Base-by-base conservation (phyloP, 2,888 invertebrate species). In the Chirona hameri region DNA sequence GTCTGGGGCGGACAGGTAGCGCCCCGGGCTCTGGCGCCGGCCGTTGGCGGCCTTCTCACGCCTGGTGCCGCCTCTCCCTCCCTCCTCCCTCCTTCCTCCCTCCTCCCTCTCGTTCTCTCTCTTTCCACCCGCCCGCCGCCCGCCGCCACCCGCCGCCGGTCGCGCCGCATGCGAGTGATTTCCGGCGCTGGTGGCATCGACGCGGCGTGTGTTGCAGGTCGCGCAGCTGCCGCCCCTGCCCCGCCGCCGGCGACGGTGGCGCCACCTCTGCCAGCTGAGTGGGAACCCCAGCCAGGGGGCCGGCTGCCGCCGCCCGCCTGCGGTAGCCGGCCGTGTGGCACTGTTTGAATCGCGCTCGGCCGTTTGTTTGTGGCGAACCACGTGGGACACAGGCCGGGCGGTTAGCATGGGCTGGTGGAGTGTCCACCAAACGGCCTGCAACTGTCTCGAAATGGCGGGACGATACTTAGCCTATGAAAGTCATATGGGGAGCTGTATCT, bases 21-120 rank as follows among this genome's bases (percentile, higher is more conserved):
- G 57, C 57, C 57, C 18, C 57, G 21, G 69, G n/a, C 69, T 27
- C 14, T 29, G 29, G 7, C 65, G 65, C 27, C 65, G 65, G 27
- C 65, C 65, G 65, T 65, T 65, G 65, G 27, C 27, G 69, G 69
- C 69, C 29, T n/a, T 69, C 69, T 69, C 69, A 69, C 69, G 69
- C 15, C 29, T n/a, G n/a, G n/a, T n/a, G n/a, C n/a, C n/a, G 18
- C 21, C 21, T 7, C 57, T 24, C 18, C 24, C 57, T n/a, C n/a
- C n/a, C n/a, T n/a, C n/a, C n/a, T n/a, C n/a, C n/a, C n/a, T 2
- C 21, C 18, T 21, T 18, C 12, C 57, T 21, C 7, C 12, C 57
- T 18, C 21, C 57, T 7, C 48, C 48, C 48, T 48, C 48, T 48
- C 48, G 48, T 12, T 48, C 9, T 12, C 48, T 7, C 48, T 12